These are phyloP conservation scores for Eristalis arbustorum DNA, from an alignment of 2,888 invertebrate species.

Conservation along the genomic window DNA sequence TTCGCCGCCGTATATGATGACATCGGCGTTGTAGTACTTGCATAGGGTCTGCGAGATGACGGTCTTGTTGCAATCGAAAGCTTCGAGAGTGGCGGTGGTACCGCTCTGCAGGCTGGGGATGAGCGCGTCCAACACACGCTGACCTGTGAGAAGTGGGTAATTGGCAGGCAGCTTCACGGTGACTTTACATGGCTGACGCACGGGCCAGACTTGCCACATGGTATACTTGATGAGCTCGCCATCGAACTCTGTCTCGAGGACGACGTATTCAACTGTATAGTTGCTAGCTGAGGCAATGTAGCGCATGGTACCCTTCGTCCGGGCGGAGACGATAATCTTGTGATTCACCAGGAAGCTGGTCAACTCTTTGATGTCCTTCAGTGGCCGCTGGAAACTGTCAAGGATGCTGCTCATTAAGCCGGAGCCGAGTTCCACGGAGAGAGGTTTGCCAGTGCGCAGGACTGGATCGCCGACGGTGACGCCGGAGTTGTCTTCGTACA, in stretches of 20 bases:
- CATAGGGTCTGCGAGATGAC: constrained; percentile 91
- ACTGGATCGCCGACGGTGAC: constrained; percentile 99
- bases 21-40: constrained; percentile 99
- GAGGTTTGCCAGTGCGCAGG: constrained; percentile 97
- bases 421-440: constrained; percentile 99
- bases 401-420: constrained; percentile 99
- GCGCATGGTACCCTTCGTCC: constrained; percentile 96
- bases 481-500: constrained; percentile 97
- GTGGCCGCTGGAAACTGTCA: constrained; percentile 99
- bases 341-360: constrained; percentile 97
- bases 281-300: constrained; percentile 96
- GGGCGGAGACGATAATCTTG: constrained; percentile 96
- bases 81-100: constrained; percentile 98
- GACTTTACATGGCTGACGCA: constrained; percentile 96
- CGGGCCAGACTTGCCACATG: constrained; percentile 99
- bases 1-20: constrained; percentile 99
- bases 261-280: constrained; percentile 94
- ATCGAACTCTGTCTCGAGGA: constrained; percentile 99
- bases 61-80: constrained; percentile 98
- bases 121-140: constrained; percentile 97
- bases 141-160: constrained; percentile 98
- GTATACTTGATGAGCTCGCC: constrained; percentile 93
- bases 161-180: constrained; percentile 99
- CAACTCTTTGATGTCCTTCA: constrained; percentile 95
- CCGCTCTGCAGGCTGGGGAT: constrained; percentile 99